Evolutionary conservation across 1,140 invertebrate species (phyloP), one percentile per base, ranked within the genome.

Genomic region (Ruditapes philippinarum): DNA sequence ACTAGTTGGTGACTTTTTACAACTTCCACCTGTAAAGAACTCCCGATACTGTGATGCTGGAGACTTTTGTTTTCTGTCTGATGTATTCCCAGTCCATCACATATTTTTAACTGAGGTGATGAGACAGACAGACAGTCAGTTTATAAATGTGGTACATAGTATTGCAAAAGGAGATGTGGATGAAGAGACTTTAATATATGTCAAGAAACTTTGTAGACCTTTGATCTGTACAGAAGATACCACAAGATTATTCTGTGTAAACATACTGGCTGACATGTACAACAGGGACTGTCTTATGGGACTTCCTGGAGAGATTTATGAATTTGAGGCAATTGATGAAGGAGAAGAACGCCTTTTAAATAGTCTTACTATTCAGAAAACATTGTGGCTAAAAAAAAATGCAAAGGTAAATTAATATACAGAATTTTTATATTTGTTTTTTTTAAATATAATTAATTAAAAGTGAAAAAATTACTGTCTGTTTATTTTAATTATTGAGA

Each of bases 331-430:
- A 40, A 40, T 86, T 28, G 84, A 86, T 40, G 68, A 74, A 25
- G 84, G 11, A 2, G 65, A 49, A 28, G 40, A 70, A 11, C 40
- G 31, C 62, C 38, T 49, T 42, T 70, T 84, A 36, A 22, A n/a
- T 1, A 70, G 9, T 9, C 40, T 74, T 22, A 76, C 54, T 5
- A 49, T 74, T 9, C 70, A 76, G 73, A 74, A 86, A 40, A 86
- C 68, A 76, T 70, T 86, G 33, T 86, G 83, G 83, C 62, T 76
- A 60, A 86, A 76, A 31, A 74, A 57, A n/a, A 76, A 86, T 60
- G 73, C 83, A 5, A 86, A 78, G 49, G 83, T 86, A 65, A 82
- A 17, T 62, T 51, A 12, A 60, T n/a, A 9, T 14, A 7, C 7
- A 11, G 45, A 49, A 11, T 49, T 49, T 49, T 19, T 19, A 49